phyloP scores from a whole-genome alignment of 2,113 vertebrate species.

The Eulemur macaco region DNA sequence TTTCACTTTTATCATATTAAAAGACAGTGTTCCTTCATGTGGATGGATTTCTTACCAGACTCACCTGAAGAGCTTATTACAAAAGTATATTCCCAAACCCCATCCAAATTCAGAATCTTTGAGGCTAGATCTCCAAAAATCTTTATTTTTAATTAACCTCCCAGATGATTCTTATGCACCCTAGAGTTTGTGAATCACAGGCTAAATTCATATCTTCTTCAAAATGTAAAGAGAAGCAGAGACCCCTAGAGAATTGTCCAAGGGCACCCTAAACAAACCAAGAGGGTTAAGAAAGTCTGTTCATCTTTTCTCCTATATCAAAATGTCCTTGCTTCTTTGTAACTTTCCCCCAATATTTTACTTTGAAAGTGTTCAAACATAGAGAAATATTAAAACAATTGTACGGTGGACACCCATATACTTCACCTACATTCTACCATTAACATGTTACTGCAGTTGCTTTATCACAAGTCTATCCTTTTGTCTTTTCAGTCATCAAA shows the following conservation, averaged over 20 bases:
- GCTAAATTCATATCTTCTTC: not conserved
- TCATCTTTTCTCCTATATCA: not conserved
- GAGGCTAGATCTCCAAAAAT: not conserved
- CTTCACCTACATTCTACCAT: not conserved
- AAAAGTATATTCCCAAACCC: not conserved
- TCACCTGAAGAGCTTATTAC: not conserved
- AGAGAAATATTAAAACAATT: not conserved
- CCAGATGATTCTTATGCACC: not conserved
- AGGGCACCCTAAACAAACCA: not conserved
- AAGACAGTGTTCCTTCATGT: not conserved
- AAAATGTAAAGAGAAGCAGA: slow-evolving; percentile 18
- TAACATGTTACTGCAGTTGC: not conserved
- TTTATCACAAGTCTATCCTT: not conserved
- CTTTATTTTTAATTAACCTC: not conserved
- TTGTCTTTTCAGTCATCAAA: not conserved
- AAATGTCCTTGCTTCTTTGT: not conserved
- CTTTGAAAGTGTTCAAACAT: not conserved
- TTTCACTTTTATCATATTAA: not conserved
- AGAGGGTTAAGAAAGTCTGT: not conserved
- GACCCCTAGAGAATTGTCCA: not conserved
- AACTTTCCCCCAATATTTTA: not conserved
- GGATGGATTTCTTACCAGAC: not conserved
- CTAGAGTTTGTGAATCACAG: not conserved
- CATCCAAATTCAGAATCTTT: not conserved
- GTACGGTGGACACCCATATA: not conserved